Evolutionary conservation across 2,113 vertebrate genomes (phyloP), one percentile per base, ranked within the genome.

Genomic region (Motacilla tschutschensis): DNA sequence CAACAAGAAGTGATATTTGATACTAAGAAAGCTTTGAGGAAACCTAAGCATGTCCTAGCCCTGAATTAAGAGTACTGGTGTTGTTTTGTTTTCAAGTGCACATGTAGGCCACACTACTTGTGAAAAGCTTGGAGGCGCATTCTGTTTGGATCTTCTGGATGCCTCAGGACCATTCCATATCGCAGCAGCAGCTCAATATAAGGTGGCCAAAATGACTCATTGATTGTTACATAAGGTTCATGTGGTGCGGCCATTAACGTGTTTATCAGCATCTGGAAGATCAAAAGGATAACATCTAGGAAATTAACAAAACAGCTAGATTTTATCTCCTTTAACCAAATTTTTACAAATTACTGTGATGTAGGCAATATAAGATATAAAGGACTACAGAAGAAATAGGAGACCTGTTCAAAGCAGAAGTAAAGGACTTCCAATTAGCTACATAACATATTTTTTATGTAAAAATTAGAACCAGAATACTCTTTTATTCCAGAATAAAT

Each of bases 141-240:
- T 96, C 91, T 98, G 29, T 85, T 95, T 85, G 97, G 95, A 93
- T 99, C 98, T 85, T 98, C 98, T 29, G 98, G 97, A 92, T 99
- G 98, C 92, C 98, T 97, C 85, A 98, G 87, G 43, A 94, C 98
- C 62, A 98, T 96, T 75, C 98, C 98, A 20, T 92, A 93, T 35
- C 99, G 98, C 63, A 99, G 97, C 35, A 99, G 97, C 94, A 99
- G 92, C 92, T 99, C 99, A 47, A 98, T 63, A 43, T 99, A 99
- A 9, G 99, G 98, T 5, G 98, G 97, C 99, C 99, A 99, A 91
- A 98, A 98, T 1, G 97, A 97, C 29, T 97, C 90, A 54, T 66
- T 91, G 46, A 98, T 90, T 3, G 75, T 91, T 73, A 99, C 29
- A 21, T 99, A 99, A 31, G 99, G 98, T 44, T 99, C 98, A 44